Evolutionary conservation across 2,888 invertebrate species (phyloP).

Genomic region (Galeopsomyia nigrocyanea): DNA sequence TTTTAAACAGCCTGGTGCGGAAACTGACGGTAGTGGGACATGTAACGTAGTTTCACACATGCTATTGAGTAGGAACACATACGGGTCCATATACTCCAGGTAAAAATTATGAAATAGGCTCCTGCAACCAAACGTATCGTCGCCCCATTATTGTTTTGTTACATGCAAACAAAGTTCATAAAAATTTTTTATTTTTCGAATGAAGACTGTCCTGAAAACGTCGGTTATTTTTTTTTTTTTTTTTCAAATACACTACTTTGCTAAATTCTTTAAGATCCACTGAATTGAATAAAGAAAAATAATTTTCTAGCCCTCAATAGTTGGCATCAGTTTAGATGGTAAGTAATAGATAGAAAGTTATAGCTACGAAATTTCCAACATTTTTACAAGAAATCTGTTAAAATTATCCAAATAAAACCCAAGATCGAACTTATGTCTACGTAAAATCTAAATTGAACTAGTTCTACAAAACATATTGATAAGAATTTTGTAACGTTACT

Average conservation of each 20-base stretch:
- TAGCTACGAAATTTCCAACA: slow-evolving; percentile 3
- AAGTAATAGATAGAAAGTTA: slow-evolving; percentile 28
- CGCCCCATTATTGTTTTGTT: slow-evolving; percentile 65
- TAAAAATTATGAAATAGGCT: slow-evolving; percentile 69
- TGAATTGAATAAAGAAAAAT: neutral
- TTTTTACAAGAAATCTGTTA: slow-evolving; percentile 2
- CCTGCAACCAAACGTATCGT: slow-evolving; percentile 68
- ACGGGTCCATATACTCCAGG: slow-evolving; percentile 70
- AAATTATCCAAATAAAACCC: slow-evolving; percentile 11
- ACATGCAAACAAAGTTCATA: slow-evolving; percentile 58
- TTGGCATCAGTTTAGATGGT: slow-evolving; percentile 29
- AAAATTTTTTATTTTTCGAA: slow-evolving; percentile 28
- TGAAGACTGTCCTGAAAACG: slow-evolving; percentile 16
- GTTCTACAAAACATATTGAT: slow-evolving; percentile 25
- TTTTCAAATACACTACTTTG: neutral
- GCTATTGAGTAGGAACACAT: slow-evolving; percentile 70
- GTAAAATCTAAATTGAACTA: slow-evolving; percentile 2
- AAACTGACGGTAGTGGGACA: slow-evolving; percentile 69
- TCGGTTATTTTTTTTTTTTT: slow-evolving; percentile 5
- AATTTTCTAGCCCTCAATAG: neutral
- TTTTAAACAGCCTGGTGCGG: slow-evolving; percentile 66
- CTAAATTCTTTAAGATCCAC: neutral
- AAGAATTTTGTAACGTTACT: slow-evolving; percentile 55
- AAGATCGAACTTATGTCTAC: slow-evolving; percentile 4
- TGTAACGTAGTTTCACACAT: slow-evolving; percentile 69